phyloP scores from a whole-genome alignment of 92 coral and sea anemone genomes.

The Anthopleura xanthogrammica region DNA sequence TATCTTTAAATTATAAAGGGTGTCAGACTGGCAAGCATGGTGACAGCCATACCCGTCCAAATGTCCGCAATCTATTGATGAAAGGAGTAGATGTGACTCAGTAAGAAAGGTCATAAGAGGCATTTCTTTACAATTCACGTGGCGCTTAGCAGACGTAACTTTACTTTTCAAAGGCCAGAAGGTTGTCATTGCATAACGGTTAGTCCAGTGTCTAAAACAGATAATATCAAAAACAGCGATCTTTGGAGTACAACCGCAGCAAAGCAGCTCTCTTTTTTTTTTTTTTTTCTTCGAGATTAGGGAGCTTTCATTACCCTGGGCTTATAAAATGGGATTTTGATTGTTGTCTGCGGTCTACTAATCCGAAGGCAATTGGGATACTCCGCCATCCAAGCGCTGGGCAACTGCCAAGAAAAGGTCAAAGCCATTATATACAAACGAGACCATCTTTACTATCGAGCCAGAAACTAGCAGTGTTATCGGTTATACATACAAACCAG shows the following conservation, averaged over 20 bases:
- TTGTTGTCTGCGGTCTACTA: neutral
- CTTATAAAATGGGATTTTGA: neutral
- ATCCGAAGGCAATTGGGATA: neutral
- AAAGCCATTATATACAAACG: conserved; percentile 15
- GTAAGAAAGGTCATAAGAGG: no score
- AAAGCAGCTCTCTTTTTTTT: neutral
- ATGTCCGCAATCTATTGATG: no score
- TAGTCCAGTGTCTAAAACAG: no score
- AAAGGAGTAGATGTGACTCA: no score
- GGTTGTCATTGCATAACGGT: no score
- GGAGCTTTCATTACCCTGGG: neutral
- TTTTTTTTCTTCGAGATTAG: neutral
- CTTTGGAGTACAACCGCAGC: neutral
- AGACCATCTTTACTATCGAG: neutral
- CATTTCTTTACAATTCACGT: no score
- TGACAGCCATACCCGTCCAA: no score
- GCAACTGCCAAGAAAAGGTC: conserved; percentile 18
- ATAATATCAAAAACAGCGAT: no score
- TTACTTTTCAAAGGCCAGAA: no score
- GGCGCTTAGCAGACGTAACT: no score
- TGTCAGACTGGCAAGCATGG: no score
- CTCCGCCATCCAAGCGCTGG: neutral
- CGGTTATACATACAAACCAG: neutral
- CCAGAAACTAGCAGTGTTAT: neutral
- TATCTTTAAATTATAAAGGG: no score